Base-by-base conservation (phyloP, 2,797 vertebrate genomes). In the Melanogrammus aeglefinus region DNA sequence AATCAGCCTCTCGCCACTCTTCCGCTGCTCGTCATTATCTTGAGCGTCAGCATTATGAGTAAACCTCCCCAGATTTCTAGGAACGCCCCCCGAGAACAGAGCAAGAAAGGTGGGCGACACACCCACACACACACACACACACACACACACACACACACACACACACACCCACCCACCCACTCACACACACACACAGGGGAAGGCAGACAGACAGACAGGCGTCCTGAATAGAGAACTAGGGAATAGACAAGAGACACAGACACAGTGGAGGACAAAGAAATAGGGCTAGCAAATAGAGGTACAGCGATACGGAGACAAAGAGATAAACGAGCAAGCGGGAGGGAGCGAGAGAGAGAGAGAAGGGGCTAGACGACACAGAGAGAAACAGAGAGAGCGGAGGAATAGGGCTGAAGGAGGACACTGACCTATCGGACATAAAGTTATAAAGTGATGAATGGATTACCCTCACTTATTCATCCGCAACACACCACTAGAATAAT, bases 401-500 rank as follows among this genome's bases (percentile, higher is more conserved):
- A 18, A 81, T 82, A 78, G 51, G 78, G 79, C 76, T 57, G 73
- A 77, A 82, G 78, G 79, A 83, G 78, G n/a, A 72, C 13, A 63
- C 79, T 69, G 63, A 69, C 24, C 82, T 78, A 84, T 78, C 73
- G 74, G 81, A 80, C 63, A 76, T 81, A 31, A 21, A 57, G 79
- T 83, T 84, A 87, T 91, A 69, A 24, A 27, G 63, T 72, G 89
- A 92, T 84, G 81, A 89, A 90, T 91, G 80, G 77, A 74, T 77
- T 75, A 4, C 47, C 88, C 78, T 76, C 77, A 79, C 81, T 86
- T 91, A 77, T 84, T 86, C 57, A 78, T 78, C 85, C 88, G 91
- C 81, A 82, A 79, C 88, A 88, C 57, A n/a, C 57, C 57, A n/a
- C 57, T n/a, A 63, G 57, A 84, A 90, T 88, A 89, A 93, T 90